phyloP scores from a whole-genome alignment of 2,113 vertebrate species.

The Solenodon paradoxus region DNA sequence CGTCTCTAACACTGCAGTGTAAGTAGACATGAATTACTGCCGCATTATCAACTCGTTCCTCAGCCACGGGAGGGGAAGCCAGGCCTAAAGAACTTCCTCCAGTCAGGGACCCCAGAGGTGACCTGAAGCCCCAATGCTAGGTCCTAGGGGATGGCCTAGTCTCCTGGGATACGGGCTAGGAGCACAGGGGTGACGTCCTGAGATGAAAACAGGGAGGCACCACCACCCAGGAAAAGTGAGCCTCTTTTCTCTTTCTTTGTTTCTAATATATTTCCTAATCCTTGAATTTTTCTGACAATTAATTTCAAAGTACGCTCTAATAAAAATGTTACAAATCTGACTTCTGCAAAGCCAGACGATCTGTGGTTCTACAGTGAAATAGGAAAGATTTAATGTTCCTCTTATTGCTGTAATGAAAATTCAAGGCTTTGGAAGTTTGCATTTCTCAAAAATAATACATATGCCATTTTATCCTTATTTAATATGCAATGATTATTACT shows the following conservation, averaged over 20 bases:
- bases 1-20: neutral
- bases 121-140: neutral
- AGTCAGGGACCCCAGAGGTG: neutral
- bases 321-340: constrained; percentile 32
- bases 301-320: constrained; percentile 19
- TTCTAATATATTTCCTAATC: constrained; percentile 18
- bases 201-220: neutral
- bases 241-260: neutral
- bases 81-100: neutral
- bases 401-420: neutral
- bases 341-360: neutral
- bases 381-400: constrained; percentile 16
- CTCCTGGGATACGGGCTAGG: neutral
- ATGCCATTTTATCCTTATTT: constrained; percentile 7
- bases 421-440: neutral
- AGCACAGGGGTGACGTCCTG: neutral
- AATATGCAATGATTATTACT: neutral
- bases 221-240: neutral
- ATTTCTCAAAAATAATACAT: constrained; percentile 29
- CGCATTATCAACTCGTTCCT: neutral
- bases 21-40: neutral
- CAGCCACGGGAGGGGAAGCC: neutral
- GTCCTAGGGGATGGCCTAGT: neutral
- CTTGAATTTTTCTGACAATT: constrained; percentile 17
- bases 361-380: neutral